These are phyloP conservation scores for Camponotus floridanus DNA, from an alignment of 1,140 invertebrate species.

Conservation along the genomic window DNA sequence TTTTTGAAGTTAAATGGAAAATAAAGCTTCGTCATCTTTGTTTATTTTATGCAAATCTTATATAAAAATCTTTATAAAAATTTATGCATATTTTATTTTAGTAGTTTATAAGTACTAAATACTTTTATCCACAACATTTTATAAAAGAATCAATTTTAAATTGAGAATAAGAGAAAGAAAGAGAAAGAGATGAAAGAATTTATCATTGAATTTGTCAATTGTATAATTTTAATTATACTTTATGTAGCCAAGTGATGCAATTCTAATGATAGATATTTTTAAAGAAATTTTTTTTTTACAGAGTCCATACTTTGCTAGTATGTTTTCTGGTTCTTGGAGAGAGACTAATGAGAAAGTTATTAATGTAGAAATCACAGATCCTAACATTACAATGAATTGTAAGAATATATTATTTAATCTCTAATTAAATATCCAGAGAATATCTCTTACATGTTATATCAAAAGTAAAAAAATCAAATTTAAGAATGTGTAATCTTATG, in stretches of 20 bases:
- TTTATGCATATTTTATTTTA: not conserved
- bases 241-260: not conserved
- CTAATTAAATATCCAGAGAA: not conserved
- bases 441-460: not conserved
- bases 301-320: slow-evolving; percentile 94
- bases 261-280: not conserved
- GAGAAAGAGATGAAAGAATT: not conserved
- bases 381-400: slow-evolving; percentile 91
- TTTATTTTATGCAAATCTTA: not conserved
- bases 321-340: slow-evolving; percentile 94
- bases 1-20: not conserved
- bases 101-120: not conserved
- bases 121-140: not conserved
- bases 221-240: not conserved
- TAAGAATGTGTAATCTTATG: not conserved
- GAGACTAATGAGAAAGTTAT: slow-evolving; percentile 90
- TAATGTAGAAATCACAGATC: slow-evolving; percentile 91
- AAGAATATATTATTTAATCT: slow-evolving; percentile 74
- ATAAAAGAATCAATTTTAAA: not conserved
- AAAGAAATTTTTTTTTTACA: slow-evolving; percentile 81
- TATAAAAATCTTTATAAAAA: slow-evolving; percentile 4
- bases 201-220: not conserved
- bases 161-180: not conserved
- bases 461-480: not conserved
- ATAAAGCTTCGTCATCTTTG: not conserved